phyloP scores from a whole-genome alignment of 1,140 invertebrate genomes.

The Trypoxylus dichotomus region DNA sequence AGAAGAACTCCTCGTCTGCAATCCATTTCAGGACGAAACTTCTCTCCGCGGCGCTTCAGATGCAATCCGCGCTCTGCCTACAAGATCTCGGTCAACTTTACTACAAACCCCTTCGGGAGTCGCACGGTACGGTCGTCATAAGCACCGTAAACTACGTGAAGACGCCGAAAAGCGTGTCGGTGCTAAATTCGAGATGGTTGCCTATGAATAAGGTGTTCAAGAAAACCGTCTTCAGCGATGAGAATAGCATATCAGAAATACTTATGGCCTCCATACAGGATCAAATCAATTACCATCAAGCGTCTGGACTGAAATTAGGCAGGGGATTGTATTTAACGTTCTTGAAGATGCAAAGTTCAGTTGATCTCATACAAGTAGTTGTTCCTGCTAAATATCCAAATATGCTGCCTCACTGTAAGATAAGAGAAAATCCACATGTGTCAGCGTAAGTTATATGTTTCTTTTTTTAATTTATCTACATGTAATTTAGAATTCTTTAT shows the following conservation, averaged over 20 bases:
- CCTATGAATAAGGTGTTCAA: conserved; percentile 73
- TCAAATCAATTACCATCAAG: conserved; percentile 90
- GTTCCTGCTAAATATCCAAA: conserved; percentile 90
- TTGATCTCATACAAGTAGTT: conserved; percentile 91
- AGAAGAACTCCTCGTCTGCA: conserved; percentile 86
- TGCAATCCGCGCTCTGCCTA: conserved; percentile 88
- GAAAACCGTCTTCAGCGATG: conserved; percentile 62
- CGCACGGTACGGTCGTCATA: conserved; percentile 87
- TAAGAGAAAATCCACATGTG: conserved; percentile 93
- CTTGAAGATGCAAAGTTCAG: conserved; percentile 92
- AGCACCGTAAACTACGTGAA: conserved; percentile 83
- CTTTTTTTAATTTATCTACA: background rate
- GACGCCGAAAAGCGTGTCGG: conserved; percentile 80
- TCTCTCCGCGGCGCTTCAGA: conserved; percentile 85
- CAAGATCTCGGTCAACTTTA: conserved; percentile 92
- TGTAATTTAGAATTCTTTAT: no score
- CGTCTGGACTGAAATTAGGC: conserved; percentile 75
- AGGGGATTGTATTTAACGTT: conserved; percentile 93
- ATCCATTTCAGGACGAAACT: conserved; percentile 91
- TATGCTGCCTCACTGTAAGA: conserved; percentile 87
- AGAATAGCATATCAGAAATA: conserved; percentile 77
- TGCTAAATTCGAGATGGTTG: conserved; percentile 87
- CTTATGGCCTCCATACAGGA: conserved; percentile 84
- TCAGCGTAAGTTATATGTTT: conserved; percentile 72
- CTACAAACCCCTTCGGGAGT: conserved; percentile 84